A percentile compares a stretch with the other conserved stretches of the same genome.
Conservation (phyloP, 1,140 invertebrate species). For the fruit fly (Drosophila melanogaster) region DNA sequence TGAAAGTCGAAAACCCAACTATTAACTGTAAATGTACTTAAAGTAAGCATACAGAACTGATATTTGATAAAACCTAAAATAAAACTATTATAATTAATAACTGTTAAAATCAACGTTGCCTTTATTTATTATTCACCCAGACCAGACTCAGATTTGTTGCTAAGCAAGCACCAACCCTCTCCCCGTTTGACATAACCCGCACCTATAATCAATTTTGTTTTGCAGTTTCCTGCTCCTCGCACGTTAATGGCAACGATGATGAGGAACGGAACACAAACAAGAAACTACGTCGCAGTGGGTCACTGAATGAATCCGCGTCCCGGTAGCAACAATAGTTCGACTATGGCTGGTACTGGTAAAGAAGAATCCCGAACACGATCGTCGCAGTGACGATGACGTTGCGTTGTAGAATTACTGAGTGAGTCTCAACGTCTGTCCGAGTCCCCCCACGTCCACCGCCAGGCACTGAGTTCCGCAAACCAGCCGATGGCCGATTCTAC, state of each 20-base stretch:
- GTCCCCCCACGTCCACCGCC: conserved; percentile 47
- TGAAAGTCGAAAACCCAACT: conserved; percentile 1
- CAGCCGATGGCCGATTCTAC: conserved; percentile 52
- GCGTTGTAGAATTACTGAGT: conserved; percentile 59
- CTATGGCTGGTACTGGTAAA: conserved; percentile 4
- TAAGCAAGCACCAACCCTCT: conserved; percentile 27
- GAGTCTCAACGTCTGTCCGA: conserved; percentile 82
- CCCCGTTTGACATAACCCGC: conserved; percentile 44
- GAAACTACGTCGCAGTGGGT: conserved; percentile 21
- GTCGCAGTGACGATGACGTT: conserved; percentile 21
- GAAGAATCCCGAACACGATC: conserved; percentile 19
- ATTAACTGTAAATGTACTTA: conserved; percentile 30
- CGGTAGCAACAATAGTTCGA: background rate
- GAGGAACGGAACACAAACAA: conserved; percentile 74
- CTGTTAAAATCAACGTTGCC: conserved; percentile 63
- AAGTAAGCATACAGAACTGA: conserved; percentile 67
- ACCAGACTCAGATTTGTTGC: conserved; percentile 5
- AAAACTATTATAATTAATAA: conserved; percentile 61
- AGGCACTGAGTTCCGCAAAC: conserved; percentile 56
- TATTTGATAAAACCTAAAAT: conserved; percentile 66
- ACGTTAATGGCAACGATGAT: conserved; percentile 81
- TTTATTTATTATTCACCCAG: conserved; percentile 67
- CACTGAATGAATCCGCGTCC: background rate
- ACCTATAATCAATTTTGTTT: conserved; percentile 82
- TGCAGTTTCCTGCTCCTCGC: conserved; percentile 82